Conservation (phyloP, 2,888 invertebrate genomes). For the Cephus nigrinus region DNA sequence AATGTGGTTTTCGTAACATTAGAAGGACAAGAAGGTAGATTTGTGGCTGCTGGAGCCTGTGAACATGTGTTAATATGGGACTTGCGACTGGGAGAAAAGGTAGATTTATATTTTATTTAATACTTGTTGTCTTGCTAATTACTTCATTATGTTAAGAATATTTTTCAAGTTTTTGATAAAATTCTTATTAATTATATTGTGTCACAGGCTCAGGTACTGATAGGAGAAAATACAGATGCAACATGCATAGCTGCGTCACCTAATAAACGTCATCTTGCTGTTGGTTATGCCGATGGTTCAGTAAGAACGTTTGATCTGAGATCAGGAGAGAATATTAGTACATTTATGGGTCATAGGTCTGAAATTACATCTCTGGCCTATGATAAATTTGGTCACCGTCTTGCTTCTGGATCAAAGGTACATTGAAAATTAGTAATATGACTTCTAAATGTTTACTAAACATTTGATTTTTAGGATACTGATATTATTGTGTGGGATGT, state of each 20-base stretch:
- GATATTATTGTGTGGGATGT: conserved; percentile 96
- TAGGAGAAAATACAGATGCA: conserved; percentile 84
- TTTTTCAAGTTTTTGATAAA: not conserved
- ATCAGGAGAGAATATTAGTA: conserved; percentile 77
- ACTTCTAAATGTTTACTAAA: not conserved
- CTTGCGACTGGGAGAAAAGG: conserved; percentile 85
- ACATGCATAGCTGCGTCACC: conserved; percentile 82
- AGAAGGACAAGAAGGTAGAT: conserved; percentile 83
- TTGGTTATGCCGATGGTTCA: conserved; percentile 91
- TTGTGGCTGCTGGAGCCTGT: conserved; percentile 90
- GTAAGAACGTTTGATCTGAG: conserved; percentile 85
- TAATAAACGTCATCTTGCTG: conserved; percentile 83
- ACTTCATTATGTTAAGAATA: conserved; percentile 1
- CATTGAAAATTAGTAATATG: conserved; percentile 5
- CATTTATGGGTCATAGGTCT: conserved; percentile 86
- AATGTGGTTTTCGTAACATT: conserved; percentile 84
- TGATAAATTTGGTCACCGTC: conserved; percentile 83
- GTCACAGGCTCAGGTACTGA: conserved; percentile 77
- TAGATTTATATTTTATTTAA: conserved; percentile 53
- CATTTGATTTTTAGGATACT: conserved; percentile 76
- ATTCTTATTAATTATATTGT: conserved; percentile 45
- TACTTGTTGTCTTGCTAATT: conserved; percentile 9
- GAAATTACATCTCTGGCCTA: conserved; percentile 86
- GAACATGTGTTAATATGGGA: conserved; percentile 97
- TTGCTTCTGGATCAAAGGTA: conserved; percentile 91